Evolutionary conservation across 2,113 vertebrate genomes (phyloP).

Genomic region (Bolborhynchus lineola): DNA sequence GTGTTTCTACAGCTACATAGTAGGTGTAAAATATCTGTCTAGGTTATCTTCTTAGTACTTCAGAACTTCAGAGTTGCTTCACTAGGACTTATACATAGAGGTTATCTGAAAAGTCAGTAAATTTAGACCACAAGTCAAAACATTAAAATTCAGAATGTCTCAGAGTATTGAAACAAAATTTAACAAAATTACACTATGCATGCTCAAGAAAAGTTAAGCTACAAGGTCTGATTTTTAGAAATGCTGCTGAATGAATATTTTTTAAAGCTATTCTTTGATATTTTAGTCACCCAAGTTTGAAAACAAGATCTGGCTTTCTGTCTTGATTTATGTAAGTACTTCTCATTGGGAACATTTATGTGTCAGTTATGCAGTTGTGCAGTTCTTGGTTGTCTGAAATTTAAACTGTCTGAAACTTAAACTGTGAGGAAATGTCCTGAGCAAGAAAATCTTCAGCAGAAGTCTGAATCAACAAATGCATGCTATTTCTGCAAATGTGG

Average conservation of each 20-base stretch:
- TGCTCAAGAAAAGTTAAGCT: not conserved
- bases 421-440: not conserved
- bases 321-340: not conserved
- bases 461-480: not conserved
- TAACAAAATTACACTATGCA: not conserved
- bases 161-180: not conserved
- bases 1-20: not conserved
- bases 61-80: not conserved
- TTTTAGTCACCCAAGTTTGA: not conserved
- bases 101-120: not conserved
- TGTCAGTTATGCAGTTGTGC: not conserved
- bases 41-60: not conserved
- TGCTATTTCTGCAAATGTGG: not conserved
- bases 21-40: not conserved
- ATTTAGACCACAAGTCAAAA: not conserved
- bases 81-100: not conserved
- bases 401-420: not conserved
- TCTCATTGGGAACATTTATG: not conserved
- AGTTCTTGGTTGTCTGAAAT: not conserved
- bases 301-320: not conserved
- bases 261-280: not conserved
- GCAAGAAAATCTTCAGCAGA: not conserved
- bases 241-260: not conserved
- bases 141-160: not conserved
- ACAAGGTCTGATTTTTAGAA: not conserved